These are phyloP conservation scores for Ceraclea dissimilis DNA, from an alignment of 2,888 invertebrate genomes.

Conservation along the genomic window DNA sequence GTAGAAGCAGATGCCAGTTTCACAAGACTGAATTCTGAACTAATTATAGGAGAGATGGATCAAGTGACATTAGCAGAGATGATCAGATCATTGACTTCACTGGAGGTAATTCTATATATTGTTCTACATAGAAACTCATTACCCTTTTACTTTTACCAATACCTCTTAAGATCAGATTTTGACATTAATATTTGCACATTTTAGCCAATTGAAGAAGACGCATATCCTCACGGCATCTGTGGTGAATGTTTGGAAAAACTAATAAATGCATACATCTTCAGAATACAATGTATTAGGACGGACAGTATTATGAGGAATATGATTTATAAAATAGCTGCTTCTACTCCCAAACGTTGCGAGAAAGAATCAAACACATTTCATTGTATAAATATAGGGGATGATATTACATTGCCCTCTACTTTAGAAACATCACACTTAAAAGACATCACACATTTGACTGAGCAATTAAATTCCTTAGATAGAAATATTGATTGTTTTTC, in stretches of 20 bases:
- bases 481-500: too few relatives aligned
- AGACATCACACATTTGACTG: background rate
- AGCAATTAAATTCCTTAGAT: background rate
- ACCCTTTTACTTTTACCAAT: too few relatives aligned
- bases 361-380: too few relatives aligned
- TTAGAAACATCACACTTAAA: background rate
- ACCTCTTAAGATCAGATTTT: too few relatives aligned
- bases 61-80: too few relatives aligned
- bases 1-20: too few relatives aligned
- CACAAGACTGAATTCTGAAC: too few relatives aligned
- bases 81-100: too few relatives aligned
- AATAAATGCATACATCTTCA: background rate
- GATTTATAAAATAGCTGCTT: background rate
- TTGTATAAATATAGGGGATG: background rate
- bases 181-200: too few relatives aligned
- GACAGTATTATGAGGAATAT: background rate
- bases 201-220: constrained; percentile 1
- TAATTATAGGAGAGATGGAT: too few relatives aligned
- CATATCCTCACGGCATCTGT: background rate
- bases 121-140: too few relatives aligned
- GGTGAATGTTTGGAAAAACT: background rate
- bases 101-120: too few relatives aligned
- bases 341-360: background rate
- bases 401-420: background rate
- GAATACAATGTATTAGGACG: constrained; percentile 4